Evolutionary conservation across 2,113 vertebrate genomes (phyloP), one percentile per base, ranked within the genome.

Genomic region (Ceuthmochares aereus): DNA sequence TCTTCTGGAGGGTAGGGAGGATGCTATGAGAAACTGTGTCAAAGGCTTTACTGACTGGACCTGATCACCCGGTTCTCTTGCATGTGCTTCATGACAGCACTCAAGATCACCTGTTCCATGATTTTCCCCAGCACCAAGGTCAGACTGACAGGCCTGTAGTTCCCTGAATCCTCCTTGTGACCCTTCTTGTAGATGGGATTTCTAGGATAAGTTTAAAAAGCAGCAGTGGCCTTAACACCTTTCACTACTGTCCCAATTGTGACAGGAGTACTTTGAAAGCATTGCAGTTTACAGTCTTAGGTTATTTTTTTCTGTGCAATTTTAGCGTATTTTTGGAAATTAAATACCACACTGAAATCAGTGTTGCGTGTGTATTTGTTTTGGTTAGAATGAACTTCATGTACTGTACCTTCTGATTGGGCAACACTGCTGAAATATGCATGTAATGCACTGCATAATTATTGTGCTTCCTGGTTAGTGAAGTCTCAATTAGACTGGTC

Each of bases 331-430:
- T 45, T 72, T 72, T 86, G 36, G 2, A 25, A 89, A 40, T 74
- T 0, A 42, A 81, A 27, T 52, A 20, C 10, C 27, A 18, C 14
- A 8, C 36, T 80, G 32, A 55, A 55, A 55, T 79, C 17, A 37
- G 55, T 19, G 8, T 42, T 12, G 1, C 3, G 0, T 3, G 2
- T 4, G 10, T 0, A 26, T 11, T 55, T 55, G 17, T 59, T 89
- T 81, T 3, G 1, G 4, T 89, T 64, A 43, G 42, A 43, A 40
- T 13, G 9, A 49, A 19, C 15, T 36, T 58, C 3, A 12, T 9
- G 4, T 51, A 1, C 36, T 32, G 14, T 58, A 32, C 13, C 51
- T 88, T 49, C 62, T 32, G 43, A 1, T 16, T 37, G 30, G 54
- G 16, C 27, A 11, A 9, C 2, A 1, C 21, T 82, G 23, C 25